Evolutionary conservation across 2,797 vertebrate species (phyloP).

Genomic region (Poecilia picta): DNA sequence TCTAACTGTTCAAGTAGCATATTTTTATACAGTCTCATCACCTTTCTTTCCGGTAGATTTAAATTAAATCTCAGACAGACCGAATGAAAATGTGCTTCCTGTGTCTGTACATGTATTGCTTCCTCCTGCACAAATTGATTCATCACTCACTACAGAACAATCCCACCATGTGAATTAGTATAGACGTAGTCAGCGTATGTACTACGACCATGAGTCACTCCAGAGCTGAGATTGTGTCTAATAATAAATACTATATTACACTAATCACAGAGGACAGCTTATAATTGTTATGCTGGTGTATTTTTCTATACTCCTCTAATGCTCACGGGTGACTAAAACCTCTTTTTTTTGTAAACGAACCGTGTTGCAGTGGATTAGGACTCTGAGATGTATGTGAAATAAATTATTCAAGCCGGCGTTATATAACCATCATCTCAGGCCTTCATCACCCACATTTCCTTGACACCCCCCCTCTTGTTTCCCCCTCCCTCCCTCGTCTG

Average conservation of each 20-base stretch:
- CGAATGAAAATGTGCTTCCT: slow-evolving; percentile 7
- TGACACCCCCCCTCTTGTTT: slow-evolving; percentile 48
- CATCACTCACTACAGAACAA: background rate
- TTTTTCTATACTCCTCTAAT: slow-evolving; percentile 6
- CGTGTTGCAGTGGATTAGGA: slow-evolving; percentile 34
- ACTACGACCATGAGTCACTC: slow-evolving; percentile 18
- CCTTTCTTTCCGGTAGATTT: slow-evolving; percentile 18
- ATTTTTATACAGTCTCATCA: slow-evolving; percentile 18
- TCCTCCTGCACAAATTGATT: slow-evolving; percentile 23
- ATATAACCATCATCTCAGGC: slow-evolving; percentile 14
- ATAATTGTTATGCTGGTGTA: background rate
- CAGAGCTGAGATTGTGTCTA: background rate
- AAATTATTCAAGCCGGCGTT: slow-evolving; percentile 43
- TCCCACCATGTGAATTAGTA: background rate
- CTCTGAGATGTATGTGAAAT: slow-evolving; percentile 20
- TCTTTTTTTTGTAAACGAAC: slow-evolving; percentile 17
- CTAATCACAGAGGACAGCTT: slow-evolving; percentile 10
- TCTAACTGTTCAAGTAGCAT: slow-evolving; percentile 15
- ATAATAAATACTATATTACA: slow-evolving; percentile 10
- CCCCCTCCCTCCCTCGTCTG: slow-evolving; percentile 10
- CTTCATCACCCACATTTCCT: slow-evolving; percentile 20
- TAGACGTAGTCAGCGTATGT: background rate
- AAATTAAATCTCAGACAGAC: slow-evolving; percentile 28
- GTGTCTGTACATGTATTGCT: slow-evolving; percentile 20
- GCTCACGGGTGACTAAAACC: slow-evolving; percentile 7